Percentiles rank a stretch among this genome's conserved stretches.
Conservation (phyloP, 2,113 vertebrate species). For the Chunga burmeisteri region DNA sequence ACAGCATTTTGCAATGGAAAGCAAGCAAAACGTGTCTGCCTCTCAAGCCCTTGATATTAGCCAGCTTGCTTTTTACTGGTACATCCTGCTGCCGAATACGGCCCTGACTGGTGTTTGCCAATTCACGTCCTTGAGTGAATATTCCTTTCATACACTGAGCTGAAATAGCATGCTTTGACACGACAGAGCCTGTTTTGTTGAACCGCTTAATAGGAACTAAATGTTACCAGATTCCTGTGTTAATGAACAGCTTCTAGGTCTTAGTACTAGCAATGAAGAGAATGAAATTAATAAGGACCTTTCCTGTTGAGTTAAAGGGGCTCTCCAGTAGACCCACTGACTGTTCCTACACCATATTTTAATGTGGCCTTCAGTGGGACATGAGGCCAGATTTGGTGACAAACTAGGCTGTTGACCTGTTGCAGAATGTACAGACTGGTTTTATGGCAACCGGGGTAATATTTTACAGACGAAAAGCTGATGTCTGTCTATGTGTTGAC, state of each 20-base stretch:
- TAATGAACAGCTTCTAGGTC: not conserved
- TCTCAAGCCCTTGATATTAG: not conserved
- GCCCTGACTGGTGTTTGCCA: not conserved
- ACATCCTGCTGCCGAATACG: not conserved
- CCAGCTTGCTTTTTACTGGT: not conserved
- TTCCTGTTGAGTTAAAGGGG: not conserved
- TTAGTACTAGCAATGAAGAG: not conserved
- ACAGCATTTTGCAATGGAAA: not conserved
- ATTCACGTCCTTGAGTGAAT: not conserved
- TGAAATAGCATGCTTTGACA: not conserved
- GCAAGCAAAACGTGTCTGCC: not conserved
- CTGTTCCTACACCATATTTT: not conserved
- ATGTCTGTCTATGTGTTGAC: not conserved
- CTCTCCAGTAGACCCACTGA: not conserved
- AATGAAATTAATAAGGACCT: not conserved
- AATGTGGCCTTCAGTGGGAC: not conserved
- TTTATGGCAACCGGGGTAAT: not conserved
- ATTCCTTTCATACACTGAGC: not conserved
- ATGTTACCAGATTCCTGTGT: not conserved
- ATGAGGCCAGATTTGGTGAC: not conserved
- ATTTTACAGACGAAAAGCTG: rapidly evolving
- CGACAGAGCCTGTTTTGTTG: not conserved
- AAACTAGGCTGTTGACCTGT: not conserved
- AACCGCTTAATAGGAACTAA: not conserved
- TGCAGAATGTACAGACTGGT: not conserved